A percentile compares a stretch with the other conserved stretches of the same genome.
phyloP scores from a whole-genome alignment of 2,113 vertebrate genomes.

The Dryoscopus gambensis region DNA sequence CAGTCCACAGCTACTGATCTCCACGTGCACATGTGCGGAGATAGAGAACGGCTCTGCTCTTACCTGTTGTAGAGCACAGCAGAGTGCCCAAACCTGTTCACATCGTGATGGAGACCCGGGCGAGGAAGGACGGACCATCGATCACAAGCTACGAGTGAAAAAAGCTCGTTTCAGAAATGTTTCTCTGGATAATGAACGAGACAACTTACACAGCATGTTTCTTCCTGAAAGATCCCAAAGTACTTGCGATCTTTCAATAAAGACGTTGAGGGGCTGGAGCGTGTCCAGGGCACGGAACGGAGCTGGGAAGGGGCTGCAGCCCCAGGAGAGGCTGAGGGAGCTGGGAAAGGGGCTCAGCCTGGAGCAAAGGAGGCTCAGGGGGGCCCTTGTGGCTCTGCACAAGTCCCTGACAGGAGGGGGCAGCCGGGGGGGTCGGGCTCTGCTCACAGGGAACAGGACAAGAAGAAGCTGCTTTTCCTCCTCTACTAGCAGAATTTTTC shows the following conservation, averaged over 20 bases:
- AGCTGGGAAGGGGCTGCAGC: background rate
- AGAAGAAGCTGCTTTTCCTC: background rate
- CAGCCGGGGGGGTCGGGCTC: accelerated
- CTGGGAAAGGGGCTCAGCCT: background rate
- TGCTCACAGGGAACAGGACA: background rate
- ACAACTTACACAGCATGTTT: accelerated
- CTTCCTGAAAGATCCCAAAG: background rate
- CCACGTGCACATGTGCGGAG: accelerated
- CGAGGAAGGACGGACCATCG: slow-evolving; percentile 88
- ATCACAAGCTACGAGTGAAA: slow-evolving; percentile 80
- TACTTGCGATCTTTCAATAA: accelerated
- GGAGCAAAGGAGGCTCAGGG: background rate
- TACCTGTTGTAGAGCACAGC: slow-evolving; percentile 87
- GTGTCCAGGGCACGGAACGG: accelerated
- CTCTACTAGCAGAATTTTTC: background rate
- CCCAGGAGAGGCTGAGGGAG: background rate
- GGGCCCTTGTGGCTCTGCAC: background rate
- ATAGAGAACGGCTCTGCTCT: background rate
- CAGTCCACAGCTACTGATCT: accelerated
- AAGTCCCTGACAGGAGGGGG: background rate
- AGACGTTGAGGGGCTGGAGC: accelerated
- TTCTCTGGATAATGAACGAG: accelerated
- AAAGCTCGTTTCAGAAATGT: background rate
- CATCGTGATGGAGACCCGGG: slow-evolving; percentile 83
- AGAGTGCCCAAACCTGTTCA: slow-evolving; percentile 95